A percentile compares a stretch with the other conserved stretches of the same genome.
Conservation (phyloP, 2,888 invertebrate species). For the Crematogaster levior region DNA sequence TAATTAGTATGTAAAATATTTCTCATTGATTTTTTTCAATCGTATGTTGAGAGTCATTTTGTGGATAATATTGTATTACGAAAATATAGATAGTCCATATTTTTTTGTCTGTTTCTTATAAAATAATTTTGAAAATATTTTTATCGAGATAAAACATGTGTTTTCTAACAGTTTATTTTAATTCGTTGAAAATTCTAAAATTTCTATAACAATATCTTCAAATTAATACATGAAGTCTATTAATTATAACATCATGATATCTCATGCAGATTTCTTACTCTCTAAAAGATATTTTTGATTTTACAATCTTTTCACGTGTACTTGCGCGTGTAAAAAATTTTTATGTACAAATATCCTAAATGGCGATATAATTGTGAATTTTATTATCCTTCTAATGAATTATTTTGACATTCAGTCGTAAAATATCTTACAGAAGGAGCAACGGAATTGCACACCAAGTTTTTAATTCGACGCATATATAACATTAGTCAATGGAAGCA, state of each 20-base stretch:
- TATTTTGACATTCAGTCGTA: constrained; percentile 76
- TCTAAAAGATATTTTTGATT: too few relatives aligned
- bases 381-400: constrained; percentile 67
- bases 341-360: background rate
- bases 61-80: background rate
- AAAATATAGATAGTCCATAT: background rate
- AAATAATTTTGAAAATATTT: background rate
- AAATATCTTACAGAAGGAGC: constrained; percentile 51
- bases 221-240: constrained; percentile 16
- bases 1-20: background rate
- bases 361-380: background rate
- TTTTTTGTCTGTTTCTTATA: too few relatives aligned
- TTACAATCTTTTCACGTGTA: too few relatives aligned
- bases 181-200: constrained; percentile 52
- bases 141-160: background rate
- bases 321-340: background rate
- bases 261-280: too few relatives aligned
- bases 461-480: constrained; percentile 83
- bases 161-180: constrained; percentile 29
- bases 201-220: constrained; percentile 52
- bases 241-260: too few relatives aligned
- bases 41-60: background rate
- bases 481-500: constrained; percentile 70
- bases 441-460: constrained; percentile 77
- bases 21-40: background rate